Evolutionary conservation across 2,797 vertebrate genomes (phyloP), one percentile per base, ranked within the genome.

Genomic region (Peromyscus eremicus): DNA sequence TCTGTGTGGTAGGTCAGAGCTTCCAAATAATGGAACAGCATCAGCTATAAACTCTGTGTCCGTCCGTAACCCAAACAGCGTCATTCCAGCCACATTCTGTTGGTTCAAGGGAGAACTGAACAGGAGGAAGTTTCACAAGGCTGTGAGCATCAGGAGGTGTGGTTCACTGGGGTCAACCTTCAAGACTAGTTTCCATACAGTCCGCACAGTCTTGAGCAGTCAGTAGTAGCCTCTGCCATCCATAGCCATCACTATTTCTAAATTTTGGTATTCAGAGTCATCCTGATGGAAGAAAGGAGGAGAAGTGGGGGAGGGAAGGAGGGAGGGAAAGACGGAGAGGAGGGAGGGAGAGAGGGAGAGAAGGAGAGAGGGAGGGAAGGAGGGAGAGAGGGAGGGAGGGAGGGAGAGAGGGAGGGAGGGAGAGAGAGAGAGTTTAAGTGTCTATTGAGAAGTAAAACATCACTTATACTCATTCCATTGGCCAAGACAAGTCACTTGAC

Each of bases 51-150:
- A 29, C 8, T 32, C 40, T 40, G 21, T 19, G 14, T 11, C 66
- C 32, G 0, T 11, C 66, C 32, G 0, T 14, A 40, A 2, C 32
- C 64, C 34, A 43, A 64, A 29, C 52, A 21, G 19, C 2, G 4
- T 46, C 80, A 43, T 49, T 55, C 70, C 57, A 32, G 46, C 19
- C 68, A 62, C 27, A 7, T 7, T n/a, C 52, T 37, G 0, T 34
- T 86, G 13, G 25, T 5, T 40, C 29, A 9, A 32, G 40, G 25
- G 34, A 43, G 23, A 27, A 29, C 13, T 13, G 14, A 76, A 17
- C 1, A 2, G 4, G 52, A 29, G 46, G 40, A 19, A 7, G 1
- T 25, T 23, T 5, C 17, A 7, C 71, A 37, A 34, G 55, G n/a
- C 6, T 19, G 14, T 2, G 52, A 46, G 1, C 21, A 4, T 4